Conservation (phyloP, 2,888 invertebrate species). For the Bellardia pandia region DNA sequence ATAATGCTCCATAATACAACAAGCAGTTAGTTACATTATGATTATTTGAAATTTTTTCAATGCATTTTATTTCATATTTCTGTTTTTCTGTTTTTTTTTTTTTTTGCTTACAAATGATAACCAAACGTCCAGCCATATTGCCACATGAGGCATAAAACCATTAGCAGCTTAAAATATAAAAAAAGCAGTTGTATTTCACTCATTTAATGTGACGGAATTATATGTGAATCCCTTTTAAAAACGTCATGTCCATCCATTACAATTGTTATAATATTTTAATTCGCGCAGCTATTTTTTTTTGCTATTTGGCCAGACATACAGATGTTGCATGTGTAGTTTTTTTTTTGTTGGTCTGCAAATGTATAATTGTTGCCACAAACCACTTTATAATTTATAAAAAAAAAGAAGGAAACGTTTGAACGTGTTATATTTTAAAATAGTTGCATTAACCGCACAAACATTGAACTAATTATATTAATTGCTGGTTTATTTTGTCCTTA, state of each 20-base stretch:
- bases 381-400: background rate
- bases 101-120: slow-evolving; percentile 27
- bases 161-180: slow-evolving; percentile 31
- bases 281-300: background rate
- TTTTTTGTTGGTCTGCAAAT: background rate
- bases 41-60: background rate
- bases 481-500: slow-evolving; percentile 8
- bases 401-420: slow-evolving; percentile 19
- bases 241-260: slow-evolving; percentile 26
- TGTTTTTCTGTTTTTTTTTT: background rate
- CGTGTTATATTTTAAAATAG: slow-evolving; percentile 63
- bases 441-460: slow-evolving; percentile 51
- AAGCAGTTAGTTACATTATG: slow-evolving; percentile 44
- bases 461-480: slow-evolving; percentile 58
- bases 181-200: background rate
- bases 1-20: slow-evolving; percentile 49
- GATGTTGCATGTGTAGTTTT: slow-evolving; percentile 38
- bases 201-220: slow-evolving; percentile 34
- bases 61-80: background rate
- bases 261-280: slow-evolving; percentile 39
- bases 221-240: slow-evolving; percentile 34
- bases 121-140: slow-evolving; percentile 17
- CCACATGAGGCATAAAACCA: slow-evolving; percentile 51
- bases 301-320: slow-evolving; percentile 12
- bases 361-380: slow-evolving; percentile 41